phyloP scores from a whole-genome alignment of 2,888 invertebrate species.

The Nomada ferruginata region DNA sequence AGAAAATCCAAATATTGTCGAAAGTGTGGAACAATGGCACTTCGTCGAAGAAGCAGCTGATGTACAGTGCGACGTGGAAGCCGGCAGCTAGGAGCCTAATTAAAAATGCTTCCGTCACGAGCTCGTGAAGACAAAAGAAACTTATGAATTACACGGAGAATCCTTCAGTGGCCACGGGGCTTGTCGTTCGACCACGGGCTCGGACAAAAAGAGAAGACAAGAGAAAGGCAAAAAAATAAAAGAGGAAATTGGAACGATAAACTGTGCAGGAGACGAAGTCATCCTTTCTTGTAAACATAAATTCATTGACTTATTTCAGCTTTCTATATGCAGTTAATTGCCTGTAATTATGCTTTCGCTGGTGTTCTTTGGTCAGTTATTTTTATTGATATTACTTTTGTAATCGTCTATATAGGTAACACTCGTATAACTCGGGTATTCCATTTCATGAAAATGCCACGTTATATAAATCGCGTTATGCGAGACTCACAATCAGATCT shows the following conservation, averaged over 20 bases:
- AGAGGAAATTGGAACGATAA: not conserved
- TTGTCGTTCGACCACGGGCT: constrained; percentile 24
- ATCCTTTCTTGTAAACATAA: too few species aligned
- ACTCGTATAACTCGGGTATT: too few species aligned
- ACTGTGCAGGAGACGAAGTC: too few species aligned
- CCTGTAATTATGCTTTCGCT: too few species aligned
- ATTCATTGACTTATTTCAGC: too few species aligned
- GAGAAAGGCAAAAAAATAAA: not conserved
- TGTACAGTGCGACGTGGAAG: constrained; percentile 31
- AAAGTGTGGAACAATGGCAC: constrained; percentile 13
- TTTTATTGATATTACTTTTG: too few species aligned
- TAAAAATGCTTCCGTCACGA: constrained; percentile 70
- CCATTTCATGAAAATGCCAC: too few species aligned
- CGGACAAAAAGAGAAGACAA: constrained; percentile 16
- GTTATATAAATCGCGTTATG: too few species aligned
- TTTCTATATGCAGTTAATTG: too few species aligned
- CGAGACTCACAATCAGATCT: too few species aligned
- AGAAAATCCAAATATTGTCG: constrained; percentile 4
- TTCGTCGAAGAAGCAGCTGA: constrained; percentile 10
- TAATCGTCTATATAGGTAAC: too few species aligned
- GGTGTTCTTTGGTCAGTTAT: too few species aligned
- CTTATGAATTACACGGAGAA: constrained; percentile 65
- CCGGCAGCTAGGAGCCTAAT: constrained; percentile 65
- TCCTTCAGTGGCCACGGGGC: constrained; percentile 40
- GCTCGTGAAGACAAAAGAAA: constrained; percentile 63